Evolutionary conservation across 2,113 vertebrate genomes (phyloP), one percentile per base, ranked within the genome.

Genomic region (Hirundichthys speculiger): DNA sequence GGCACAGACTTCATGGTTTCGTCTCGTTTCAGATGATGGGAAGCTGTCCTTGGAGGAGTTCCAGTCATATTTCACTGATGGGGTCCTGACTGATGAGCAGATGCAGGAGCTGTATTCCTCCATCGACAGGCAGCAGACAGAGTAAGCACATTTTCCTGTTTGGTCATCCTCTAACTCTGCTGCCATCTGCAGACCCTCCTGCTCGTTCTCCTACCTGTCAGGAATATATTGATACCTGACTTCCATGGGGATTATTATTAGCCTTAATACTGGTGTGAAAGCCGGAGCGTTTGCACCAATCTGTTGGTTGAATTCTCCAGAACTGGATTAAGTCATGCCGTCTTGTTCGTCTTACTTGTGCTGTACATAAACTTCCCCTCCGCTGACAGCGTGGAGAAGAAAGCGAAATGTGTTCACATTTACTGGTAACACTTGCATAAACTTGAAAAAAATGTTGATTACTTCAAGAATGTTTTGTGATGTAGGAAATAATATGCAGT

Each of bases 1-100:
- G 7, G 46, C 73, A 22, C 64, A 6, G 64, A 50, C 65, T 58
- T 65, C 15, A 34, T 2, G 8, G 18, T 16, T 45, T 61, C 64
- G 18, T 79, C 58, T 81, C 38, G 46, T 68, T 68, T 53, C 91
- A 97, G 96, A 99, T 73, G 97, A 98, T 3, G 96, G 96, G 56
- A 98, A 96, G 84, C 92, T 98, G 70, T 97, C 95, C 20, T 94
- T 97, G 83, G 96, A 97, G 80, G 96, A 99, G 86, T 99, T 99
- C 92, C 95, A 96, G 91, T 96, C 95, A 21, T 98, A 96, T 74
- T 98, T 98, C 47, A 86, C 94, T 2, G 96, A 98, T 48, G 96
- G 95, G 42, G 93, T 99, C 88, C 94, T 99, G 66, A 96, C 93
- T 18, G 90, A 93, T 0, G 91, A 92, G 67, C 96, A 98, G 90